These are phyloP conservation scores for Polymixis lichenea DNA, from an alignment of 2,888 invertebrate genomes.

Conservation along the genomic window DNA sequence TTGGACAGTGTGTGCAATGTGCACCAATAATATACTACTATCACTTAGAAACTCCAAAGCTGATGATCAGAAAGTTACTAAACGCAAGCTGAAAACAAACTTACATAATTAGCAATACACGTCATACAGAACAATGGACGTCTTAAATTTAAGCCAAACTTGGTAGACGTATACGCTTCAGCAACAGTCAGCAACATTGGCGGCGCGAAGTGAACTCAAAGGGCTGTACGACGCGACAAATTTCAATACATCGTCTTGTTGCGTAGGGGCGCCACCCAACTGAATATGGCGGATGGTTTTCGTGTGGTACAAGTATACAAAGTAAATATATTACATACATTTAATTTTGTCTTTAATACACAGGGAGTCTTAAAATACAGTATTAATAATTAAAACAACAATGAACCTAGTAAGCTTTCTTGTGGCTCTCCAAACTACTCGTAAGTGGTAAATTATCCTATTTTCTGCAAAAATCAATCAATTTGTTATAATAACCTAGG, in stretches of 20 bases:
- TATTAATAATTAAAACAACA: not conserved
- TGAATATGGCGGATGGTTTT: conserved; percentile 77
- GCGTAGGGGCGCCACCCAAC: conserved; percentile 76
- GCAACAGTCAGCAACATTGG: conserved; percentile 75
- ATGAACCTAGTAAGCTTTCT: not conserved
- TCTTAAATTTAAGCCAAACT: conserved; percentile 58
- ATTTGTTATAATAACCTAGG: accelerated
- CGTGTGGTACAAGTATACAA: conserved; percentile 66
- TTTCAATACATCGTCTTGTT: conserved; percentile 84
- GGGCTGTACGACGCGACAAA: conserved; percentile 80
- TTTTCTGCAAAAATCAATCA: not conserved
- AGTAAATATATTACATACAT: not conserved
- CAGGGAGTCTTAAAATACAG: not conserved
- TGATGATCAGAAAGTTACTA: conserved; percentile 10
- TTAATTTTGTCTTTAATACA: not conserved
- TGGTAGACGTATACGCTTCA: conserved; percentile 52
- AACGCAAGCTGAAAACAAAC: conserved; percentile 21
- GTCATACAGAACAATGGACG: conserved; percentile 55
- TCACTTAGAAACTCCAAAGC: conserved; percentile 8
- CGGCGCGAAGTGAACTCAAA: conserved; percentile 68
- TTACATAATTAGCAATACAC: conserved; percentile 53
- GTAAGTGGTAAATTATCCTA: not conserved
- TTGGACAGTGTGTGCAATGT: too few species aligned
- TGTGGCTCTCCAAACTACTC: not conserved
- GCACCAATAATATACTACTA: not conserved